phyloP scores from a whole-genome alignment of 2,888 invertebrate species.

The Craniophora ligustri region DNA sequence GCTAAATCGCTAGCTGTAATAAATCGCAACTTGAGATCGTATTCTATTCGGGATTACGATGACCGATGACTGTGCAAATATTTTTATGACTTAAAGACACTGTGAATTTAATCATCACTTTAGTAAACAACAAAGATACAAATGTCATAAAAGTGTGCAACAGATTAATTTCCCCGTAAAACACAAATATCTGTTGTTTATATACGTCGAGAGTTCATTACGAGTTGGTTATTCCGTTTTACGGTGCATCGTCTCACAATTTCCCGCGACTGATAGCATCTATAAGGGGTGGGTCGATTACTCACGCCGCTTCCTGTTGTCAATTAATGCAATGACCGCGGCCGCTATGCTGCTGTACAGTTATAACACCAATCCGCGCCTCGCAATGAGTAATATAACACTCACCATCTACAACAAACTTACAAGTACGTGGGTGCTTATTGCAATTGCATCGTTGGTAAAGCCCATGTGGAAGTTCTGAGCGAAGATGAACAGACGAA shows the following conservation, averaged over 20 bases:
- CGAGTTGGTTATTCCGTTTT: slow-evolving; percentile 4
- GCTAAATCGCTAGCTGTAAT: too few relatives aligned
- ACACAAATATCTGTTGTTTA: not conserved
- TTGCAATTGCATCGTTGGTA: not conserved
- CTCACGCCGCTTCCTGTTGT: slow-evolving; percentile 68
- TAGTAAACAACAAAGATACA: too few relatives aligned
- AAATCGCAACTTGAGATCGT: too few relatives aligned
- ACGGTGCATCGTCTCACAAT: slow-evolving; percentile 14
- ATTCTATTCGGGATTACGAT: too few relatives aligned
- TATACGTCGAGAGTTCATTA: not conserved
- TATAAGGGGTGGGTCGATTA: slow-evolving; percentile 46
- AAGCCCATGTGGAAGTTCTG: too few relatives aligned
- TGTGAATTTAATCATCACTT: too few relatives aligned
- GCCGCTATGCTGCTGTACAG: slow-evolving; percentile 47
- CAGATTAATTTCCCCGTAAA: not conserved
- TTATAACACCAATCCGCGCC: slow-evolving; percentile 33
- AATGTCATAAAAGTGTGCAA: too few relatives aligned
- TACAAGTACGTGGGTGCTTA: not conserved
- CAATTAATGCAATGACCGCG: slow-evolving; percentile 73
- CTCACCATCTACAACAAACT: slow-evolving; percentile 21
- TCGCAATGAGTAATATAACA: slow-evolving; percentile 25
- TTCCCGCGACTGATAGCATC: slow-evolving; percentile 44
- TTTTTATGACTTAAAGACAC: too few relatives aligned
- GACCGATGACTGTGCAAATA: too few relatives aligned
- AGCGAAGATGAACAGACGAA: too few relatives aligned